Conservation (phyloP, 2,797 vertebrate species). For the Spea hammondii region DNA sequence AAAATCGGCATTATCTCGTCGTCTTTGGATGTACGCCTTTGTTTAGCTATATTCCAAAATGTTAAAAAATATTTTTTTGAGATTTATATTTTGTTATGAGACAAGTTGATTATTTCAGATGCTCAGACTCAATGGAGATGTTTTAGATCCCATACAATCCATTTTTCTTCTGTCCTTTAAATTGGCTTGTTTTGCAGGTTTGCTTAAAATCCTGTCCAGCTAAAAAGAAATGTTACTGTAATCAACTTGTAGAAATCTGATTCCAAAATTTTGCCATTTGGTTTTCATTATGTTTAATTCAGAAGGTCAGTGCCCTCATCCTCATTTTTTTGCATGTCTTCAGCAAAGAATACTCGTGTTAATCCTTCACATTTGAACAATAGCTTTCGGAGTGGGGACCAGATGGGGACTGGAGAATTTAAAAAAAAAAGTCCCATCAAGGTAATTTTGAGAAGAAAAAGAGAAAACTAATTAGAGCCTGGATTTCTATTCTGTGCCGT, state of each 20-base stretch:
- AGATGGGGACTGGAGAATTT: slow-evolving; percentile 38
- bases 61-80: too few species aligned
- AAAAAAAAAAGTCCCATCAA: slow-evolving; percentile 27
- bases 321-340: not conserved
- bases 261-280: not conserved
- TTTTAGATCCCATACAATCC: too few species aligned
- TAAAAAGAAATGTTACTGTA: too few species aligned
- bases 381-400: slow-evolving; percentile 48
- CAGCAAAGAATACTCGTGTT: not conserved
- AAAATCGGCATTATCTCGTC: too few species aligned
- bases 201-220: too few species aligned
- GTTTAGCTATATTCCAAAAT: too few species aligned
- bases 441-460: slow-evolving; percentile 1
- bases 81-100: too few species aligned
- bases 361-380: not conserved
- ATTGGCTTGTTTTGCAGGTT: too few species aligned
- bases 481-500: slow-evolving; percentile 47
- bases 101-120: too few species aligned
- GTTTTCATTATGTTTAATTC: slow-evolving; percentile 3
- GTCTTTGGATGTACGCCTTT: too few species aligned
- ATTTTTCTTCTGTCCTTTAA: too few species aligned
- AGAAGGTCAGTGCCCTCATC: not conserved
- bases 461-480: slow-evolving; percentile 40
- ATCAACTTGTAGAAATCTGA: not conserved
- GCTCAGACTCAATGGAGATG: too few species aligned